Evolutionary conservation across 2,888 invertebrate genomes (phyloP), one percentile per base, ranked within the genome.

Genomic region (Cerastoderma edule): DNA sequence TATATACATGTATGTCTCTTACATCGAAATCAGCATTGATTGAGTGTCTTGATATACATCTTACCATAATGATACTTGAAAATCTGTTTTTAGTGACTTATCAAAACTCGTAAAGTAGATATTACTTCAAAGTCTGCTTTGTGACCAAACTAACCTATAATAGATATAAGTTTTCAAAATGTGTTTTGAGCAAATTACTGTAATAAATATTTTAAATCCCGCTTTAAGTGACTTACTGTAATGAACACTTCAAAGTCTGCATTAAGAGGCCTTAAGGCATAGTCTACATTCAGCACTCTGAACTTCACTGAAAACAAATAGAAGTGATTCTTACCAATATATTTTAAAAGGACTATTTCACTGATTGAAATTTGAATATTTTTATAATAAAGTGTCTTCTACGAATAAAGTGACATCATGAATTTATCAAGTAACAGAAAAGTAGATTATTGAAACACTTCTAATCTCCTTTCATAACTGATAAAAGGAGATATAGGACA

Each of bases 221-320:
- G 13, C 13, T 30, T 57, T 57, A 57, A 57, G n/a, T 28, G 1
- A 28, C 22, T 19, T 57, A 57, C 57, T 33, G 32, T n/a, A n/a
- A 57, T 28, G 33, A n/a, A 33, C 8, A 57, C n/a, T n/a, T 27
- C 2, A n/a, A 57, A 8, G 2, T 32, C 57, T 33, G 32, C 33
- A 2, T 33, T 19, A n/a, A 32, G 19, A 1, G 57, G 57, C n/a
- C 1, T 32, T 33, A 57, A 32, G 57, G 32, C 33, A 57, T n/a
- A 33, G 57, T 32, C 57, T 16, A 57, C 33, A 32, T 57, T 57
- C 32, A 57, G 33, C 3, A 57, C n/a, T n/a, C 57, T 57, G 13
- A 57, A 2, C 32, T 28, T 28, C 13, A 57, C 57, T 57, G 57
- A 32, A 57, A 57, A 8, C 32, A 32, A 57, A 4, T 30, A 2